Conservation (phyloP, 2,797 vertebrate species). For the Danio albolineatus region DNA sequence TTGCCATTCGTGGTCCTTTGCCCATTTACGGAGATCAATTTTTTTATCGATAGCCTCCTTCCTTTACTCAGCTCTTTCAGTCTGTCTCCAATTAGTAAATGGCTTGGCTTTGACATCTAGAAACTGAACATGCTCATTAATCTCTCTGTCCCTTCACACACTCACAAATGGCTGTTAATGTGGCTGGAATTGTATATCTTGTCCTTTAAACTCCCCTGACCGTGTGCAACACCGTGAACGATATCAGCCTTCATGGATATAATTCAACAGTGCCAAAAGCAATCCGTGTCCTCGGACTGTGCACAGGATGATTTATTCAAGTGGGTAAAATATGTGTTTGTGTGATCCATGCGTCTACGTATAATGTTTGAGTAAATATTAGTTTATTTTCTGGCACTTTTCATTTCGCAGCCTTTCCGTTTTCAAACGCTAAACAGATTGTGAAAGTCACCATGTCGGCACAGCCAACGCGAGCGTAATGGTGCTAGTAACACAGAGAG, state of each 20-base stretch:
- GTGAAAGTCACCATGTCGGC: constrained; percentile 58
- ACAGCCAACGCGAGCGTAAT: constrained; percentile 53
- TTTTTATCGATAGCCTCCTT: constrained; percentile 63
- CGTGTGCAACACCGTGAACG: background rate
- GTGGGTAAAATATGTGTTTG: constrained; percentile 1
- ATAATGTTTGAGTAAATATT: constrained; percentile 3
- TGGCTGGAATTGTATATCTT: constrained; percentile 52
- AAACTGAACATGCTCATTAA: constrained; percentile 51
- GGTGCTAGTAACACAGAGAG: constrained; percentile 54
- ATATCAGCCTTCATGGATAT: background rate
- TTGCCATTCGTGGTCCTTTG: constrained; percentile 20
- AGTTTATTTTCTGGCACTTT: constrained; percentile 22
- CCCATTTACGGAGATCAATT: constrained; percentile 62
- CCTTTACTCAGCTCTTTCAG: constrained; percentile 57
- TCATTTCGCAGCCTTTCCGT: background rate
- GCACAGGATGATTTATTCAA: constrained; percentile 5
- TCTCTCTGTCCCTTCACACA: constrained; percentile 44
- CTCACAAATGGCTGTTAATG: constrained; percentile 62
- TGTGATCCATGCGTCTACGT: constrained; percentile 4
- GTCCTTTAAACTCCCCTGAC: background rate
- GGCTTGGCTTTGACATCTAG: constrained; percentile 63
- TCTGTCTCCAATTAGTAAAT: constrained; percentile 58
- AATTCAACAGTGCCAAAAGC: constrained; percentile 12
- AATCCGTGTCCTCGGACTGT: background rate
- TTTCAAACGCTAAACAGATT: constrained; percentile 45